These are phyloP conservation scores for Tragelaphus oryx DNA, from an alignment of 2,797 vertebrate species.

Conservation along the genomic window DNA sequence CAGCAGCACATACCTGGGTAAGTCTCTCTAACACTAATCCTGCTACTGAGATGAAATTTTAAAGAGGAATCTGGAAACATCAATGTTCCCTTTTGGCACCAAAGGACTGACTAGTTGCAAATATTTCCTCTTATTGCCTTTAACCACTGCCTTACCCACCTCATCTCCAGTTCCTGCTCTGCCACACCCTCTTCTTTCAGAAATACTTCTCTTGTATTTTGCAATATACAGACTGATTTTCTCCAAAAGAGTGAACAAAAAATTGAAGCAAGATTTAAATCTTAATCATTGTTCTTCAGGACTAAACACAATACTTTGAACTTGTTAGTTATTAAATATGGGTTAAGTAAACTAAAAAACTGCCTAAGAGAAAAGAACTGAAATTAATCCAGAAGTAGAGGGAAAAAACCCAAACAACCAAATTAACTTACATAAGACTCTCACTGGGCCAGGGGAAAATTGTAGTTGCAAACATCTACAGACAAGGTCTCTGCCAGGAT, in stretches of 20 bases:
- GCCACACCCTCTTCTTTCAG: neutral
- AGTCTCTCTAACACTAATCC: neutral
- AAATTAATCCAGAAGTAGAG: neutral
- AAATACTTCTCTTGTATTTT: neutral
- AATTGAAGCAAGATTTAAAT: neutral
- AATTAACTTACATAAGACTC: neutral
- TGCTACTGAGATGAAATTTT: neutral
- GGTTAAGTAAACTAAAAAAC: neutral
- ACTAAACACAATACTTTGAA: neutral
- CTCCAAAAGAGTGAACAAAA: neutral
- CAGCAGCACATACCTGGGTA: neutral
- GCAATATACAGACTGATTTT: neutral
- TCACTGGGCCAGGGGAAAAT: neutral
- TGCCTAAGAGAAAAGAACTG: neutral
- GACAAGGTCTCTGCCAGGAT: neutral
- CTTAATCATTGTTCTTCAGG: neutral
- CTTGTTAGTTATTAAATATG: constrained; percentile 7
- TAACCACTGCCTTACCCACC: neutral
- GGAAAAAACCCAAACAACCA: neutral
- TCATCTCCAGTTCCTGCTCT: neutral
- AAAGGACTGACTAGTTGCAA: neutral
- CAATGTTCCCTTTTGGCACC: neutral
- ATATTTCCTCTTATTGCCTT: neutral
- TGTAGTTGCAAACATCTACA: neutral
- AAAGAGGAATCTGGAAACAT: constrained; percentile 15